Conservation (phyloP, 2,797 vertebrate genomes). For the Sebastes nivosus region DNA sequence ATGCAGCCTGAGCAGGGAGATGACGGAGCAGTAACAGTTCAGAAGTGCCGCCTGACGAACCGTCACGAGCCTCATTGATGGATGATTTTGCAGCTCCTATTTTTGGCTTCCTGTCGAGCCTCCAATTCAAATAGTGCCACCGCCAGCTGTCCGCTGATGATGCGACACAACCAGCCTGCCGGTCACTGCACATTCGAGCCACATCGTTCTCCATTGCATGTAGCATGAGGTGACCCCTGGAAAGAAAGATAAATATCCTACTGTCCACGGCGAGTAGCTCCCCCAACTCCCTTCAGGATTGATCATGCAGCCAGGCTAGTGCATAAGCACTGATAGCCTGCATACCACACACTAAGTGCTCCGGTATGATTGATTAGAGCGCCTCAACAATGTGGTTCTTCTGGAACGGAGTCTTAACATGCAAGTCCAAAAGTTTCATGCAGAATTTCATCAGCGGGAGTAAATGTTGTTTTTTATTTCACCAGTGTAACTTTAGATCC, state of each 20-base stretch:
- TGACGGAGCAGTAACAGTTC: slow-evolving; percentile 44
- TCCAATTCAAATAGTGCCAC: slow-evolving; percentile 43
- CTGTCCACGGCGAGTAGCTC: neutral
- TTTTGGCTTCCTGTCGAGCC: slow-evolving; percentile 53
- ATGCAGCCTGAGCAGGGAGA: slow-evolving; percentile 31
- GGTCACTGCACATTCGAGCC: slow-evolving; percentile 9
- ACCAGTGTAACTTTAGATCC: slow-evolving; percentile 40
- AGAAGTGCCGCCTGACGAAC: slow-evolving; percentile 33
- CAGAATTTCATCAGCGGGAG: slow-evolving; percentile 35
- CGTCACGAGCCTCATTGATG: slow-evolving; percentile 44
- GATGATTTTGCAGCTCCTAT: slow-evolving; percentile 68
- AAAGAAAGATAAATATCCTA: slow-evolving; percentile 43
- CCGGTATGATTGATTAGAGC: slow-evolving; percentile 63
- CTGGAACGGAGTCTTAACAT: neutral
- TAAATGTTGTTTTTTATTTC: slow-evolving; percentile 44
- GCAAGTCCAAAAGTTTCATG: neutral
- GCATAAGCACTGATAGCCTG: slow-evolving; percentile 50
- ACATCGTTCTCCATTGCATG: slow-evolving; percentile 13
- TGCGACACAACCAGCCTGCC: slow-evolving; percentile 43
- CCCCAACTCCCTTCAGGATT: slow-evolving; percentile 26
- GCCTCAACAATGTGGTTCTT: slow-evolving; percentile 21
- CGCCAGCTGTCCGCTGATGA: slow-evolving; percentile 56
- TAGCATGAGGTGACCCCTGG: slow-evolving; percentile 53
- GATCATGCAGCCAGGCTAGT: slow-evolving; percentile 41
- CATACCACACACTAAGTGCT: slow-evolving; percentile 53